These are phyloP conservation scores for Listronotus bonariensis DNA, from an alignment of 1,140 invertebrate species.

Conservation along the genomic window DNA sequence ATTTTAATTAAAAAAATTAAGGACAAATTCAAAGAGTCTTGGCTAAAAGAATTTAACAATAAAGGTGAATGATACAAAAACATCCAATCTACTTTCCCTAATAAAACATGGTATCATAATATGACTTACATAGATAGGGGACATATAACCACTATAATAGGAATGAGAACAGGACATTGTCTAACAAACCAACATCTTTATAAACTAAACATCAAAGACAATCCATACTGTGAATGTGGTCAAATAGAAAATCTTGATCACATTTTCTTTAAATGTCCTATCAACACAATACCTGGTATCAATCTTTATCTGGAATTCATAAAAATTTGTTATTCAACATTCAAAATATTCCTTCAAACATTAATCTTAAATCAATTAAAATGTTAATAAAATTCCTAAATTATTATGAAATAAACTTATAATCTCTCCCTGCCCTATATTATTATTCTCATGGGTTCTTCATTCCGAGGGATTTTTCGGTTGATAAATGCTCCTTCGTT, in stretches of 20 bases:
- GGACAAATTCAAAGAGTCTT: background rate
- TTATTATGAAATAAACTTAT: no score
- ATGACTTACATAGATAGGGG: conserved; percentile 7
- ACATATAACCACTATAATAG: conserved; percentile 24
- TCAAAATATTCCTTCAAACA: no score
- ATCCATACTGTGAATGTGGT: conserved; percentile 20
- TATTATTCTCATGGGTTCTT: no score
- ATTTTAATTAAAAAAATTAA: conserved; percentile 3
- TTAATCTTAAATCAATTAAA: no score
- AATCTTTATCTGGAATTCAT: background rate
- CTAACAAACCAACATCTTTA: conserved; percentile 13
- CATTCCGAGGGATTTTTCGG: no score
- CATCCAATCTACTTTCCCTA: conserved; percentile 11
- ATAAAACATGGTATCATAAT: conserved; percentile 8
- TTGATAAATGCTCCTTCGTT: no score
- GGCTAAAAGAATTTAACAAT: background rate
- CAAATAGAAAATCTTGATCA: conserved; percentile 14
- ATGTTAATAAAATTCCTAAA: no score
- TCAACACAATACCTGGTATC: conserved; percentile 7
- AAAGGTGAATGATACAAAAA: background rate
- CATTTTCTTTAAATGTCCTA: conserved; percentile 25
- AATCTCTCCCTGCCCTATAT: no score
- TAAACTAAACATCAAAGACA: conserved; percentile 10
- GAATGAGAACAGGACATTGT: conserved; percentile 28
- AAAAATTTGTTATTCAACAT: no score